Evolutionary conservation across 2,113 vertebrate genomes (phyloP).

Genomic region (Hemiscyllium ocellatum): DNA sequence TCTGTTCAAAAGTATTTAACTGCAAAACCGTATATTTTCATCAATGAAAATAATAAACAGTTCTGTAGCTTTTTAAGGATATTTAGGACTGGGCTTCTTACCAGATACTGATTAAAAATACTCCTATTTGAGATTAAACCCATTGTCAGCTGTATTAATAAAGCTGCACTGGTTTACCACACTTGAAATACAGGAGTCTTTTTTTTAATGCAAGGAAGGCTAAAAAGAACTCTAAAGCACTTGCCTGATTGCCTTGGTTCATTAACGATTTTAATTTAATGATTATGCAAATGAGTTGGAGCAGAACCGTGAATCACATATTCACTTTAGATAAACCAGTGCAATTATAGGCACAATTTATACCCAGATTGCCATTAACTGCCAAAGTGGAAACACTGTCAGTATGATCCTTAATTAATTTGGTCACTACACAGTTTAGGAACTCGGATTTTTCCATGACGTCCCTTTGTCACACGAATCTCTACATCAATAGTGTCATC

Average conservation of each 20-base stretch:
- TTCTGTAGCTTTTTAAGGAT: neutral
- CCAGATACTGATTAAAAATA: neutral
- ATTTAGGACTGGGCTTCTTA: neutral
- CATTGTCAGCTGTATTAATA: neutral
- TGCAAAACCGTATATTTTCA: neutral
- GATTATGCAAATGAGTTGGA: neutral
- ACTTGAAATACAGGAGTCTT: neutral
- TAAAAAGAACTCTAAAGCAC: neutral
- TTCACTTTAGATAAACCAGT: neutral
- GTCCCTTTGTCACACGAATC: neutral
- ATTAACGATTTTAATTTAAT: neutral
- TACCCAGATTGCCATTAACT: neutral
- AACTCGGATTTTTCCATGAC: neutral
- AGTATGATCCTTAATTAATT: neutral
- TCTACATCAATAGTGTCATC: neutral
- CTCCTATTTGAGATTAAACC: neutral
- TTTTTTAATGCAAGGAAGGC: neutral
- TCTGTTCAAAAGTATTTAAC: neutral
- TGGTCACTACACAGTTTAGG: neutral
- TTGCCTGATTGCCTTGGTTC: neutral
- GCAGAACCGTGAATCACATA: neutral
- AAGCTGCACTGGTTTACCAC: neutral
- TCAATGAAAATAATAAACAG: neutral
- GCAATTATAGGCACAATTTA: neutral
- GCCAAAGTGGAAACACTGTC: neutral